phyloP scores from a whole-genome alignment of 2,113 vertebrate species.

The Motacilla tschutschensis region DNA sequence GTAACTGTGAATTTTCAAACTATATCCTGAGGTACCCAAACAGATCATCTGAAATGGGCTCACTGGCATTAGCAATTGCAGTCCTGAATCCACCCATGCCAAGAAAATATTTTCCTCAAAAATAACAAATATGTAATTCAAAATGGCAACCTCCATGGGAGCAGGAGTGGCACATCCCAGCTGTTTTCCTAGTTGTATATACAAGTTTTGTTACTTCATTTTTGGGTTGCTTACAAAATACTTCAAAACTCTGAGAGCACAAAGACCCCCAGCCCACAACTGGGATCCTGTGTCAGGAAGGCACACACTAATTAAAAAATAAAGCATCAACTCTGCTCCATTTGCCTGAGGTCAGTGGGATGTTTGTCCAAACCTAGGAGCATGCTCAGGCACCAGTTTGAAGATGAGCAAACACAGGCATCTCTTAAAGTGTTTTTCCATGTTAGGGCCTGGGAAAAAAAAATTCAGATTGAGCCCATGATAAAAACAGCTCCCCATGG shows the following conservation, averaged over 20 bases:
- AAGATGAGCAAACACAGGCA: slow-evolving; percentile 32
- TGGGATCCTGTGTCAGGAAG: not conserved
- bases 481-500: slow-evolving; percentile 9
- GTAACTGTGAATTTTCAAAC: not conserved
- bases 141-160: not conserved
- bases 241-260: not conserved
- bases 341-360: not conserved
- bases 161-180: not conserved
- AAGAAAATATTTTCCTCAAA: not conserved
- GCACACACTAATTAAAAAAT: not conserved
- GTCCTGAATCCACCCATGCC: not conserved
- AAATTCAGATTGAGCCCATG: not conserved
- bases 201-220: not conserved
- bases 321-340: not conserved
- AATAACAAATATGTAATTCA: not conserved
- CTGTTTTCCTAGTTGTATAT: not conserved
- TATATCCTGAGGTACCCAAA: not conserved
- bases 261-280: not conserved
- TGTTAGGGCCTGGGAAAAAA: slow-evolving; percentile 20
- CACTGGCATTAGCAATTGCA: not conserved
- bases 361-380: not conserved
- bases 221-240: not conserved
- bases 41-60: not conserved
- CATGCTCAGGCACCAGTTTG: not conserved
- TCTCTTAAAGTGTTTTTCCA: slow-evolving; percentile 23